Percentiles rank a stretch among this genome's conserved stretches.
phyloP scores from a whole-genome alignment of 1,140 invertebrate genomes.

The Arctopsyche grandis region DNA sequence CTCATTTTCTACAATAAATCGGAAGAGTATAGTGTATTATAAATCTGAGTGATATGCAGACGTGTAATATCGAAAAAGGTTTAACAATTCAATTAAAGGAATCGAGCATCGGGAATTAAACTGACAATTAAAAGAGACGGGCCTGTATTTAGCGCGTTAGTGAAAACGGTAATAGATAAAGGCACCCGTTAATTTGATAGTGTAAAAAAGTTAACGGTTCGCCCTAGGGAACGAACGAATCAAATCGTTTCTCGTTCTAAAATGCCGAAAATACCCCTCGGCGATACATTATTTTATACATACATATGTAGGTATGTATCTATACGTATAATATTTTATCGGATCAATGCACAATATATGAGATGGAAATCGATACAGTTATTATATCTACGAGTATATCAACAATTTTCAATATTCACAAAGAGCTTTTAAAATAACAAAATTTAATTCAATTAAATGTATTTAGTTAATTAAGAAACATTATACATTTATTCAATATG shows the following conservation, averaged over 20 bases:
- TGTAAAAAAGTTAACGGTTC: neutral
- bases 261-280: neutral
- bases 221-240: neutral
- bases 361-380: too few relatives aligned
- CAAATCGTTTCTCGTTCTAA: neutral
- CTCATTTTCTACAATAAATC: too few relatives aligned
- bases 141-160: neutral
- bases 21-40: too few relatives aligned
- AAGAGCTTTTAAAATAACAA: too few relatives aligned
- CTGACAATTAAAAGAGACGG: conserved; percentile 21
- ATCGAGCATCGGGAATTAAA: conserved; percentile 4
- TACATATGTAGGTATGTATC: neutral
- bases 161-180: conserved; percentile 12
- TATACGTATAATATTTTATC: too few relatives aligned
- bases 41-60: too few relatives aligned
- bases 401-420: too few relatives aligned
- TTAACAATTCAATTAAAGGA: conserved; percentile 12
- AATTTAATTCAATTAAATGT: too few relatives aligned
- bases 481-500: too few relatives aligned
- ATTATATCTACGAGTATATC: too few relatives aligned
- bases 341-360: too few relatives aligned
- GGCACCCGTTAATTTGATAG: conserved; percentile 10
- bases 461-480: too few relatives aligned
- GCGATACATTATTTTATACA: conserved; percentile 15
- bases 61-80: neutral